Conservation (phyloP, 2,113 vertebrate species). For the Microcebus murinus region DNA sequence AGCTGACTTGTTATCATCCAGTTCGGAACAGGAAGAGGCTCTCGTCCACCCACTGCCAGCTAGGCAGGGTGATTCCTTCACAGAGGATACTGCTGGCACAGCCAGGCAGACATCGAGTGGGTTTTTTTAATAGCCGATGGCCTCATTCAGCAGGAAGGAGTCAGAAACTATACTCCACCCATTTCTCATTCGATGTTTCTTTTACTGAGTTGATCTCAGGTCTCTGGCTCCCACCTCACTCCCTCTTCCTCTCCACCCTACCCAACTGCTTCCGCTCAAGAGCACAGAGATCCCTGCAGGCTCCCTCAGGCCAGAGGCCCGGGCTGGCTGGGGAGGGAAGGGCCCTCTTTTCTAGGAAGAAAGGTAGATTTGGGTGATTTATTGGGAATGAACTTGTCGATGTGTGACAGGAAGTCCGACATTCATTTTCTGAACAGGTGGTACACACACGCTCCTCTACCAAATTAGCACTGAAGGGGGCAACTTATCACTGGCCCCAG, state of each 20-base stretch:
- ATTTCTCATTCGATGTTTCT: not conserved
- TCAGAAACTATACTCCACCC: not conserved
- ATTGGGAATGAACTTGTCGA: slow-evolving; percentile 37
- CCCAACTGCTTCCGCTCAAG: not conserved
- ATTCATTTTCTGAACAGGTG: slow-evolving; percentile 77
- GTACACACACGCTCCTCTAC: slow-evolving; percentile 67
- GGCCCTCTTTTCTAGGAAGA: not conserved
- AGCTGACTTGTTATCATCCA: not conserved
- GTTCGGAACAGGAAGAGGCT: not conserved
- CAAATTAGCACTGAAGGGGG: slow-evolving; percentile 72
- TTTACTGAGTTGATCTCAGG: not conserved
- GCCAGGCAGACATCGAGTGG: not conserved
- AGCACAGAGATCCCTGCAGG: not conserved
- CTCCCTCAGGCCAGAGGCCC: not conserved
- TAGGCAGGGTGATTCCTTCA: not conserved
- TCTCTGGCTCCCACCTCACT: not conserved
- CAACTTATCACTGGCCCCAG: slow-evolving; percentile 58
- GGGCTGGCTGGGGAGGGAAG: not conserved
- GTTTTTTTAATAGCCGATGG: not conserved
- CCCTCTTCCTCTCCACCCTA: not conserved
- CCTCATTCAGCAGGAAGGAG: slow-evolving; percentile 37
- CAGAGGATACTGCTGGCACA: not conserved
- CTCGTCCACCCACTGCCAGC: not conserved
- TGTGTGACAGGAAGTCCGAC: slow-evolving; percentile 73
- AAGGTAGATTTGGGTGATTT: slow-evolving; percentile 4